Conservation (phyloP, 2,113 vertebrate genomes). For the Lamprologus ornatipinnis region DNA sequence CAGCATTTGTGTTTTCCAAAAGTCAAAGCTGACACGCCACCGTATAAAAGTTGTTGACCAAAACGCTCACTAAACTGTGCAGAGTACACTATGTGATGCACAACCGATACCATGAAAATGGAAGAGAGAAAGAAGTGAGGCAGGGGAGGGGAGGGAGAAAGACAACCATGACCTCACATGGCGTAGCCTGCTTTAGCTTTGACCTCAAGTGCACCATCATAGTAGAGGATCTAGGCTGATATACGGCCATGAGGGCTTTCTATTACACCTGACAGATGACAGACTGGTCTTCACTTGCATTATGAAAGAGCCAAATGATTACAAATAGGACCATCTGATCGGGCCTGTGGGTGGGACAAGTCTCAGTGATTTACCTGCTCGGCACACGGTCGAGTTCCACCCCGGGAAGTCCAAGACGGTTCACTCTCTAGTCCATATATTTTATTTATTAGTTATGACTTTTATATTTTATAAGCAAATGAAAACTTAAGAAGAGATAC, state of each 20-base stretch:
- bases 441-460: conserved; percentile 48
- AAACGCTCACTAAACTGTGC: neutral
- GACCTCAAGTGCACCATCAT: conserved; percentile 40
- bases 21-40: neutral
- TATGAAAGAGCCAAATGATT: neutral
- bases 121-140: neutral
- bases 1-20: neutral
- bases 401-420: neutral
- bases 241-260: neutral
- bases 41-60: neutral
- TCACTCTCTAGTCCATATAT: conserved; percentile 20
- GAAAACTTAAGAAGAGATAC: conserved; percentile 62
- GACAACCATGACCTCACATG: conserved; percentile 30
- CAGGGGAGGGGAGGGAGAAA: neutral
- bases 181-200: conserved; percentile 8
- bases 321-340: neutral
- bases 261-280: neutral
- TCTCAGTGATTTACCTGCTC: neutral
- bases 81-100: neutral
- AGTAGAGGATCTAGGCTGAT: neutral
- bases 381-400: neutral
- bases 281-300: neutral
- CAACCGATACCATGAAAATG: neutral
- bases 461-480: conserved; percentile 47
- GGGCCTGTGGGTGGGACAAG: neutral